These are phyloP conservation scores for Cephus pulcher DNA, from an alignment of 2,888 invertebrate species.

Conservation along the genomic window DNA sequence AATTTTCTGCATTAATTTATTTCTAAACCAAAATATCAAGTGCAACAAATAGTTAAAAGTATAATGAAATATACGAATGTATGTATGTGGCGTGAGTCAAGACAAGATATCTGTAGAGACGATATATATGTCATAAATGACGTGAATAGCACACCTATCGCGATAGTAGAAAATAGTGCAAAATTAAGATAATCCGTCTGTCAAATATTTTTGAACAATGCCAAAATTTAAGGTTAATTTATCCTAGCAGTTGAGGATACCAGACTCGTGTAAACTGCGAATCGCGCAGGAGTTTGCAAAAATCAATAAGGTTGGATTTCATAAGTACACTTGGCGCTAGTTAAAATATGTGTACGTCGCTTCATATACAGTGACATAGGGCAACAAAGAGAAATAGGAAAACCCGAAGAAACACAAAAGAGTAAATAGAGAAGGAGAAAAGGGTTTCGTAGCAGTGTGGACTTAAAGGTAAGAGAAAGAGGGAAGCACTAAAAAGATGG, in stretches of 20 bases:
- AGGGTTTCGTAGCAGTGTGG: not conserved
- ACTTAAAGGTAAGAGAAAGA: not conserved
- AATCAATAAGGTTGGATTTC: not conserved
- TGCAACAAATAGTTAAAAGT: not conserved
- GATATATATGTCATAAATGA: not conserved
- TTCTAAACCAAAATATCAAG: not conserved
- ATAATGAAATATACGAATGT: not conserved
- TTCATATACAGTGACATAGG: not conserved
- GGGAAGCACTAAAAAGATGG: slow-evolving; percentile 1
- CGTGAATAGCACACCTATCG: not conserved
- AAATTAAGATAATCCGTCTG: not conserved
- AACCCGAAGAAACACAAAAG: not conserved
- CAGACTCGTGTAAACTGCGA: not conserved
- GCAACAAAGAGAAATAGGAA: not conserved
- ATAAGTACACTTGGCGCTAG: not conserved
- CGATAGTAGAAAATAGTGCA: not conserved
- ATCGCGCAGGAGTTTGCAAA: not conserved
- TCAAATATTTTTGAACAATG: not conserved
- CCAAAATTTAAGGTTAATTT: not conserved
- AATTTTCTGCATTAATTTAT: not conserved
- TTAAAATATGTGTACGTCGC: not conserved
- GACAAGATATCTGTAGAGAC: not conserved
- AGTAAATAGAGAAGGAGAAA: not conserved
- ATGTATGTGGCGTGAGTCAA: not conserved
- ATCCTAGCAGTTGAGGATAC: not conserved